Evolutionary conservation across 2,888 invertebrate genomes (phyloP).

Genomic region (Netelia melanura): DNA sequence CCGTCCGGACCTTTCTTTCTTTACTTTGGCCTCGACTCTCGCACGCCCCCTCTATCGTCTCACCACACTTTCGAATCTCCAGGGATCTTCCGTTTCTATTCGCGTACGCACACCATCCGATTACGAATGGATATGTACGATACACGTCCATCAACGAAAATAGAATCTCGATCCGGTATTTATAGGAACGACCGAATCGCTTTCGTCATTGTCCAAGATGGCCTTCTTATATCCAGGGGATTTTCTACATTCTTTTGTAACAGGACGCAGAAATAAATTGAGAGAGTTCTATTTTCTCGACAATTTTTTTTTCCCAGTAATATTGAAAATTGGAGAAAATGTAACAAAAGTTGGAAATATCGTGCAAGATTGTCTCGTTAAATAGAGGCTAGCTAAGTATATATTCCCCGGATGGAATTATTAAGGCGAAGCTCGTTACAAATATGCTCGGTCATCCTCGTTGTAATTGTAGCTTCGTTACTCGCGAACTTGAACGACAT

Average conservation of each 20-base stretch:
- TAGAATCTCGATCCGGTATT: constrained; percentile 35
- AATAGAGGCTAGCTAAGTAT: no score
- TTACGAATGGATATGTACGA: constrained; percentile 2
- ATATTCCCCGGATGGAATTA: no score
- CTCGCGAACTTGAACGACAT: no score
- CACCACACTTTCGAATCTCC: constrained; percentile 20
- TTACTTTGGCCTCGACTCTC: constrained; percentile 40
- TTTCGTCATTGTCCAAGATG: constrained; percentile 21
- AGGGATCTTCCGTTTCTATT: constrained; percentile 4
- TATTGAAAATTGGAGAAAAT: no score
- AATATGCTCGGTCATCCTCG: no score
- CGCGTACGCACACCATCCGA: constrained; percentile 19
- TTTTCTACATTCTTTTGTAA: not conserved
- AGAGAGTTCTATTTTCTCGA: no score
- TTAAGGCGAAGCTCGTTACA: no score
- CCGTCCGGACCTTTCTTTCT: no score
- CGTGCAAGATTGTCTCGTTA: no score
- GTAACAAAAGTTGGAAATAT: no score
- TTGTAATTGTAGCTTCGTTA: no score
- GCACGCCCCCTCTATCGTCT: constrained; percentile 41
- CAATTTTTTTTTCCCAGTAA: no score
- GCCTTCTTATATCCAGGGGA: not conserved
- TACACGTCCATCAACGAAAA: constrained; percentile 31
- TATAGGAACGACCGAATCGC: constrained; percentile 34
- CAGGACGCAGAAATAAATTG: not conserved